These are phyloP conservation scores for Zaprionus davidi DNA, from an alignment of 1,140 invertebrate genomes.

Conservation along the genomic window DNA sequence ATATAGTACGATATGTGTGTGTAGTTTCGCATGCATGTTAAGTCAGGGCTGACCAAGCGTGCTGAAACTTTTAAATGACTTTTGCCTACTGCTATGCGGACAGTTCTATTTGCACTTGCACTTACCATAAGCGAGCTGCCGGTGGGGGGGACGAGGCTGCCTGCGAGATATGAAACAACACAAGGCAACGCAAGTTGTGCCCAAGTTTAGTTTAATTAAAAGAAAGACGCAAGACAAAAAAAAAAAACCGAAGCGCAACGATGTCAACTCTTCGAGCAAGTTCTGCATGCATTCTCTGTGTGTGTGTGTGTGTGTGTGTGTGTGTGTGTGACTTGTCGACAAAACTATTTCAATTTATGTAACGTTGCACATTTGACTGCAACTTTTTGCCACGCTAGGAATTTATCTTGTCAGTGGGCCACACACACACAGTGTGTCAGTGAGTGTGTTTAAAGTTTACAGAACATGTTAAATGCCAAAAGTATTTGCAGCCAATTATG, in stretches of 20 bases:
- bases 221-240: conserved; percentile 40
- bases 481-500: conserved; percentile 45
- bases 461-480: conserved; percentile 1
- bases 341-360: conserved; percentile 78
- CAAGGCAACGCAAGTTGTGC: conserved; percentile 56
- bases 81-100: conserved; percentile 67
- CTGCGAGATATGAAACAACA: conserved; percentile 10
- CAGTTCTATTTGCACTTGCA: conserved; percentile 54
- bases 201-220: conserved; percentile 80
- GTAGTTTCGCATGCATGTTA: conserved; percentile 56
- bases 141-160: background rate
- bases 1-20: background rate
- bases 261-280: conserved; percentile 55
- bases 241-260: conserved; percentile 22
- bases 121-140: conserved; percentile 13
- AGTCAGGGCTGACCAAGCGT: conserved; percentile 72
- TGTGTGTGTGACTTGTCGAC: conserved; percentile 45
- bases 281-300: conserved; percentile 62
- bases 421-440: background rate
- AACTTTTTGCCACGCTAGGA: conserved; percentile 25
- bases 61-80: conserved; percentile 77
- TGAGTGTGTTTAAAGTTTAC: conserved; percentile 5
- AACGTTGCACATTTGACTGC: conserved; percentile 55
- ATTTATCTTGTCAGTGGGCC: background rate
- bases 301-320: no score